Base-by-base conservation (phyloP, 2,888 invertebrate genomes). In the Pristionchus japonicus region DNA sequence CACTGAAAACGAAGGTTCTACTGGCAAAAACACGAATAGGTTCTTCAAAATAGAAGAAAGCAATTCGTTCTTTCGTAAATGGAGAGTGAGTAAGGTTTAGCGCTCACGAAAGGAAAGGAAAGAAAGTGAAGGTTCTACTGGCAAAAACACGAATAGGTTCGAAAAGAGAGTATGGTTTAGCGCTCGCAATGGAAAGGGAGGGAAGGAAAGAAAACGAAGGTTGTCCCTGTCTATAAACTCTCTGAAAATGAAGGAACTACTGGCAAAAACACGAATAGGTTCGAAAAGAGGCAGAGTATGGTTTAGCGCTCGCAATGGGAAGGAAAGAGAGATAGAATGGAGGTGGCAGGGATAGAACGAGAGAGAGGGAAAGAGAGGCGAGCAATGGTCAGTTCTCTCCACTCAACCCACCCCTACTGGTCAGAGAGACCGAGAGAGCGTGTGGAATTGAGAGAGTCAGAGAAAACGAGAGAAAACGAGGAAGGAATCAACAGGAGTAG, bases 401-500 rank as follows among this genome's bases (percentile, higher is more conserved):
- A 43, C n/a, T 57, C n/a, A 1, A n/a, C n/a, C 23, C n/a, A 3
- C 52, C n/a, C 57, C n/a, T 9, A n/a, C 6, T n/a, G 57, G 57
- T 57, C n/a, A 70, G 31, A 37, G 70, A 70, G 23, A 34, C 34
- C 31, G 70, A 70, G 70, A 37, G 31, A 70, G 17, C 17, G 17
- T 70, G 70, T 1, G 37, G 70, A 70, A 37, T 3, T 31, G 80
- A 83, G 52, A 57, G 83, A 57, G 57, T n/a, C 20, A 17, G 83
- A 57, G 31, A 80, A 27, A 43, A 31, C 7, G 27, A 43, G 61
- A 61, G 77, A n/a, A 9, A n/a, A 31, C 15, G 70, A 37, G 20
- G 70, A 20, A 70, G 70, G 70, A 70, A 70, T 70, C 70, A 70
- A 70, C 70, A 70, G 37, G 70, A 34, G 70, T 34, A 70, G 70